Base-by-base conservation (phyloP, 2,113 vertebrate species). In the Dermatemys mawii region DNA sequence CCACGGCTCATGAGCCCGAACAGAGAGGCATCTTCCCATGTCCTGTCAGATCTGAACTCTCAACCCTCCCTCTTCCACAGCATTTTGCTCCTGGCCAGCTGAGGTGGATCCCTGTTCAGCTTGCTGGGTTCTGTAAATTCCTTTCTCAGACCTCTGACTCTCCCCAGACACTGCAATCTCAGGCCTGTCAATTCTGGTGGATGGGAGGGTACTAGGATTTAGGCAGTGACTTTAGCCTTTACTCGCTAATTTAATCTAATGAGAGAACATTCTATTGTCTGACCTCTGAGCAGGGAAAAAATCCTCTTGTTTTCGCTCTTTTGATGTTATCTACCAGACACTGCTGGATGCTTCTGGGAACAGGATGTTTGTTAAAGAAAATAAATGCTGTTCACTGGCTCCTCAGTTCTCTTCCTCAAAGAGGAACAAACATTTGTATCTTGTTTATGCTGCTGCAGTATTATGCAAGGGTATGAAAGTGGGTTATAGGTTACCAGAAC, bases 271-370 rank as follows among this genome's bases (percentile, higher is more conserved):
- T 95, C 95, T 3, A 44, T 91, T 89, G 60, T 70, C 88, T 32
- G 0, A 80, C 90, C 55, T 81, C 53, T 55, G 3, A 2, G 6
- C 86, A 70, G 3, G 44, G 81, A 85, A 67, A 57, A 90, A 95
- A 86, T 11, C 87, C 63, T 35, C 87, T 83, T 44, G 83, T 94
- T 85, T 80, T 76, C 85, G 9, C 35, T 86, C 87, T 88, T 97
- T 93, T 93, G 93, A 97, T 92, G 84, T 48, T 8, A 86, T 82
- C 38, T 89, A 83, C 84, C 91, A 96, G 92, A 91, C 80, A 0
- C 92, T 35, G 89, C 73, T 87, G 95, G 93, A 50, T 16, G 95
- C 76, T 95, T 93, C 88, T 93, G 87, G 89, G 95, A 97, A 86
- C 54, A n/a, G 67, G 96, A 94, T 89, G 73, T 92, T 94, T 96